phyloP scores from a whole-genome alignment of 2,113 vertebrate species.

The Rhabdomys dilectus region DNA sequence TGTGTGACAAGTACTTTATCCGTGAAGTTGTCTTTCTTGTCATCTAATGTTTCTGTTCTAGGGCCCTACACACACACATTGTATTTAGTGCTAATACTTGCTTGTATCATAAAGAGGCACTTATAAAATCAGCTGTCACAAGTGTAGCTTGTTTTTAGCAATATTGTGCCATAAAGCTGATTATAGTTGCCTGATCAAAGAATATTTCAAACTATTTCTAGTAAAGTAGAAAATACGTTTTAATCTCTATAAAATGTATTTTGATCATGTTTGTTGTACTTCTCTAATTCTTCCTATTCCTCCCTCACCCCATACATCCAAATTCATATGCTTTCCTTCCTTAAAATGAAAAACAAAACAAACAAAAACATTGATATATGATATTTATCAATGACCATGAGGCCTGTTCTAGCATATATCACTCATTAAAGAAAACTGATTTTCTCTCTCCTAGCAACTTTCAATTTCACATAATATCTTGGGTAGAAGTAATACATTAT shows the following conservation, averaged over 20 bases:
- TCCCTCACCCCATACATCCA: background rate
- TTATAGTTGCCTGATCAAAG: background rate
- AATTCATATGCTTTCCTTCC: background rate
- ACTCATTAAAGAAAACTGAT: background rate
- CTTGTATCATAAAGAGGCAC: background rate
- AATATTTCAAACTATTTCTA: background rate
- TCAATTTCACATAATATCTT: background rate
- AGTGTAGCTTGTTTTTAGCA: background rate
- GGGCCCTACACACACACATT: background rate
- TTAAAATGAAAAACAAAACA: background rate
- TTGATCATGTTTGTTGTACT: background rate
- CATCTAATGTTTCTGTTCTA: background rate
- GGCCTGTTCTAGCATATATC: no score
- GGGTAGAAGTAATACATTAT: background rate
- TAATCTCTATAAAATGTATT: background rate
- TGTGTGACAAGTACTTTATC: background rate
- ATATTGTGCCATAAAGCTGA: background rate
- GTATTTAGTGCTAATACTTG: background rate
- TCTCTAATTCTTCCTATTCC: background rate
- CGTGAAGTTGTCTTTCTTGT: background rate
- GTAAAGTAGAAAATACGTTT: background rate
- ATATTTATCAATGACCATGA: background rate
- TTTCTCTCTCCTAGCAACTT: background rate
- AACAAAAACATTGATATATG: background rate
- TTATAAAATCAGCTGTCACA: background rate